Percentiles rank a stretch among this genome's conserved stretches.
These are phyloP conservation scores for Podotricha telesiphe DNA, from an alignment of 2,888 invertebrate genomes.

Conservation along the genomic window DNA sequence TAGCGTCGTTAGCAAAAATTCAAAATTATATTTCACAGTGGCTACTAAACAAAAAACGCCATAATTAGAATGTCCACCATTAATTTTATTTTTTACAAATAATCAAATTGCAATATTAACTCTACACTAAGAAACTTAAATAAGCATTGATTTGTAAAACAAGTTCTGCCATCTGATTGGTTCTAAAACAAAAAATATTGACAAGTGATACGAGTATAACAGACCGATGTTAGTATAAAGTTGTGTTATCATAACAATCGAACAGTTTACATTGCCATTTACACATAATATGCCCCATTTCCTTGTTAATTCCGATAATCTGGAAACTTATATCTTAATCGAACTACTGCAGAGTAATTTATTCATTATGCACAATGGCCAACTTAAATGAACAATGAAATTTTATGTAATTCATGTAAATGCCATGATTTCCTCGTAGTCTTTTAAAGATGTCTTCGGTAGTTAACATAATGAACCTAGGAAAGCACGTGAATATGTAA, in stretches of 20 bases:
- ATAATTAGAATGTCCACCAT: neutral
- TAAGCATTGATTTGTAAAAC: neutral
- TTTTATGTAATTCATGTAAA: constrained; percentile 39
- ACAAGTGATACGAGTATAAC: constrained; percentile 47
- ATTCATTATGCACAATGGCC: constrained; percentile 48
- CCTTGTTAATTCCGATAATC: constrained; percentile 65
- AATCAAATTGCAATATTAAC: neutral
- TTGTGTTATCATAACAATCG: constrained; percentile 54
- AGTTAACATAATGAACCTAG: neutral
- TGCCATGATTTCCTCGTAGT: constrained; percentile 36
- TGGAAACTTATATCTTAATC: constrained; percentile 55
- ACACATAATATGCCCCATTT: constrained; percentile 66
- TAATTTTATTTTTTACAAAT: neutral
- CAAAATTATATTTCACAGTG: constrained; percentile 21
- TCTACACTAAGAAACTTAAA: neutral
- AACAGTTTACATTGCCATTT: constrained; percentile 60
- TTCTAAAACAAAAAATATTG: constrained; percentile 41
- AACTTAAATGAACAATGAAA: constrained; percentile 43
- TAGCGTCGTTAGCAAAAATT: constrained; percentile 40
- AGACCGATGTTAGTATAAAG: constrained; percentile 53
- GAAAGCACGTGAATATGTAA: neutral
- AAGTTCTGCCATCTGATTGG: neutral
- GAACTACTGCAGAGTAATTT: constrained; percentile 52
- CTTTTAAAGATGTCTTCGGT: constrained; percentile 25
- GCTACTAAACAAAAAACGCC: constrained; percentile 5